A percentile compares a stretch with the other conserved stretches of the same genome.
phyloP scores from a whole-genome alignment of 2,113 vertebrate species.

The Corynorhinus townsendii region DNA sequence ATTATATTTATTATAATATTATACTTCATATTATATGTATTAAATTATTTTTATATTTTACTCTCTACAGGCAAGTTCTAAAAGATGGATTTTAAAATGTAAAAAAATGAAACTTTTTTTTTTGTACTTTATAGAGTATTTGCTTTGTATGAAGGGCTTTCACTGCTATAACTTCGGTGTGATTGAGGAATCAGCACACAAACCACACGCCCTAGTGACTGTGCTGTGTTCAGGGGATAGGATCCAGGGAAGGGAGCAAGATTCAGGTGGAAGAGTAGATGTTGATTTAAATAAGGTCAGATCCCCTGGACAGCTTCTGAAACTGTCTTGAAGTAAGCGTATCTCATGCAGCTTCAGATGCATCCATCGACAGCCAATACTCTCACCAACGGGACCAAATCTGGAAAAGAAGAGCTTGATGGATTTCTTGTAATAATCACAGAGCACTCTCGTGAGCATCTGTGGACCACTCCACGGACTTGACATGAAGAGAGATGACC shows the following conservation, averaged over 20 bases:
- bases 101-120: not conserved
- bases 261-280: not conserved
- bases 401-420: not conserved
- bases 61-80: not conserved
- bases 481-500: not conserved
- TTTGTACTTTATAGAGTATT: not conserved
- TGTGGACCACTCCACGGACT: not conserved
- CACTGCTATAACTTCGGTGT: not conserved
- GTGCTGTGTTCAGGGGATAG: too few relatives aligned
- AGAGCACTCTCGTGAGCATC: not conserved
- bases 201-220: fast-evolving
- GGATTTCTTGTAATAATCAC: not conserved
- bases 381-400: not conserved
- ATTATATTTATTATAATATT: not conserved
- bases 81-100: not conserved
- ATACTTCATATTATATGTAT: not conserved
- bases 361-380: not conserved
- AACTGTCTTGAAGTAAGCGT: not conserved
- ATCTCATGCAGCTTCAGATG: not conserved
- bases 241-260: not conserved
- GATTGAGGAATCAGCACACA: not conserved
- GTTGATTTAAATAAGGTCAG: not conserved
- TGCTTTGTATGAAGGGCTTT: not conserved
- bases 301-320: not conserved
- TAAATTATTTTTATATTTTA: not conserved